Conservation (phyloP, 2,113 vertebrate genomes). For the Rutilus rutilus region DNA sequence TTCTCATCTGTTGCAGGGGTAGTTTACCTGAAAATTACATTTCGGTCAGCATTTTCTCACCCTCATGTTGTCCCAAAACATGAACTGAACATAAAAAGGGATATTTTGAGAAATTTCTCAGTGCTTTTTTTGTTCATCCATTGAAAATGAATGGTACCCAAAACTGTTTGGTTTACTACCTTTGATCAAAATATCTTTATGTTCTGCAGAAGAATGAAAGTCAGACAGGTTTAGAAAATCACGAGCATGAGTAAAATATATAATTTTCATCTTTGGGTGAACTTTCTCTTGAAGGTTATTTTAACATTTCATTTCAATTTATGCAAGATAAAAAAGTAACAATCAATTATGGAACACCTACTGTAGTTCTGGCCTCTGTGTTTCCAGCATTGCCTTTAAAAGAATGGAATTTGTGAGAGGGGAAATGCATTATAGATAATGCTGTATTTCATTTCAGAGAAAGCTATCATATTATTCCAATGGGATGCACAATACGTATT, state of each 20-base stretch:
- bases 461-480: neutral
- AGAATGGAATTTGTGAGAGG: neutral
- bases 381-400: neutral
- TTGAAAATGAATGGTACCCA: too few relatives aligned
- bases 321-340: neutral
- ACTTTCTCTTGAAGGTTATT: neutral
- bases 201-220: too few relatives aligned
- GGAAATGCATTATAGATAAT: conserved; percentile 11
- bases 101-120: too few relatives aligned
- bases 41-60: too few relatives aligned
- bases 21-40: too few relatives aligned
- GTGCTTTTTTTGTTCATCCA: neutral
- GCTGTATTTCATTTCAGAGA: neutral
- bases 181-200: too few relatives aligned
- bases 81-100: too few relatives aligned
- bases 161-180: too few relatives aligned
- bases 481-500: neutral
- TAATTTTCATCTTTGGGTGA: neutral
- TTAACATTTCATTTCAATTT: neutral
- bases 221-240: neutral
- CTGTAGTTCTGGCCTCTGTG: neutral
- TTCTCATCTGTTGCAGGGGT: too few relatives aligned
- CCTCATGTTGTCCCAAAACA: too few relatives aligned
- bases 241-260: neutral
- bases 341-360: neutral